Base-by-base conservation (phyloP, 2,888 invertebrate species). In the Mycalesis mineus region DNA sequence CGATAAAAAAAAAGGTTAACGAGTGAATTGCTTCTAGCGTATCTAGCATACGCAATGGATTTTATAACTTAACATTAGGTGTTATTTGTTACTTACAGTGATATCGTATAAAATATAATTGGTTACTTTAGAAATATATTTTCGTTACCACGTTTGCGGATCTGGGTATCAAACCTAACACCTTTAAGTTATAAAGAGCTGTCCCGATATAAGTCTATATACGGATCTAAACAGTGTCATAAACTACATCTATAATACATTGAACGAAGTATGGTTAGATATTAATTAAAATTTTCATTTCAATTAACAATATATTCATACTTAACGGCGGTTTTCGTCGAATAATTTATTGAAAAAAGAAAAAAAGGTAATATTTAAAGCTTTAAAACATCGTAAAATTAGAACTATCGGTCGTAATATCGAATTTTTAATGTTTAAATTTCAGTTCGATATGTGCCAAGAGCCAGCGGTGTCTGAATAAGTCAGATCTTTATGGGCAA, bases 341-440 rank as follows among this genome's bases (percentile, higher is more conserved):
- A 63, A 69, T 66, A 66, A 63, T 67, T 67, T 77, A 70, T 66
- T 64, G 52, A 68, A 66, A 66, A 69, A 72, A 72, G 74, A 47
- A 47, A 15, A 47, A 33, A 47, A 28, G 14, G 9, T 14, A 13
- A 73, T 65, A 54, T 53, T 60, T 41, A 58, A 78, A 79, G 79
- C 81, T 81, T 82, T 79, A 80, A 80, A 78, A 74, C 75, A 71
- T 79, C 81, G 76, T 88, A 85, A 88, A 77, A 88, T 88, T 81
- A 80, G 75, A 82, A 77, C 80, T 84, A 84, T 85, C 75, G 84
- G 78, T 83, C 86, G 86, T 88, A 82, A 84, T 84, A 87, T 86
- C 81, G 84, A 82, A 81, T 81, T 76, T 5, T 78, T 77, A 76
- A 78, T 78, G 83, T 81, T 79, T 77, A 76, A 78, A 82, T 84